Base-by-base conservation (phyloP, 2,888 invertebrate species). In the Chrysomela aeneicollis region DNA sequence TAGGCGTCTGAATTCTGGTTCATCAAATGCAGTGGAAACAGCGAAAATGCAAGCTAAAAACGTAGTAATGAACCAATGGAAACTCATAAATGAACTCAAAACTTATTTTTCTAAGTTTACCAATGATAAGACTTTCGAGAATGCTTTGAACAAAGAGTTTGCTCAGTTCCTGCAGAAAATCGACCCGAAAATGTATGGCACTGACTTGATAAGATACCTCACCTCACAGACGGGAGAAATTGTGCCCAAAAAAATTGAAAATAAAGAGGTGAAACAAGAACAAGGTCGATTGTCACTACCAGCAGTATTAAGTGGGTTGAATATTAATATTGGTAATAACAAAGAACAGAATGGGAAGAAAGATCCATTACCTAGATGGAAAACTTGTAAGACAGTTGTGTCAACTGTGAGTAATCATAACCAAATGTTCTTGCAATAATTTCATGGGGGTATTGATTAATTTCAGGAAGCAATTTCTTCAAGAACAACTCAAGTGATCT, bases 401-500 rank as follows among this genome's bases (percentile, higher is more conserved):
- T 66, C 72, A 51, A 72, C 71, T 67, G 75, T 73, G 71, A 59
- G 37, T 62, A n/a, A 10, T 30, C 8, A 50, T n/a, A n/a, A 21
- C n/a, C n/a, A 47, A 30, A 9, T 58, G 21, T 63, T 51, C 47
- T 6, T 26, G 22, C 10, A 18, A 47, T 37, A 19, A 49, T 30
- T 46, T 53, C 26, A 55, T 58, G 19, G 2, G n/a, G 22, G 26
- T 54, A 22, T 51, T n/a, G n/a, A 49, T 47, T 37, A 12, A 54
- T 71, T 69, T 22, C 58, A 74, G 73, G 71, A 66, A 63, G 55
- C 66, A 15, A 55, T 71, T 30, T 84, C 86, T 64, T 87, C 89
- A 0, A 85, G 90, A 73, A 91, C 91, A 2, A 86, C 86, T 53
- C 89, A 90, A 76, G 86, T 92, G 59, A 84, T 92, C 69, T 85